phyloP scores from a whole-genome alignment of 1,140 invertebrate species.

The Tribolium madens region DNA sequence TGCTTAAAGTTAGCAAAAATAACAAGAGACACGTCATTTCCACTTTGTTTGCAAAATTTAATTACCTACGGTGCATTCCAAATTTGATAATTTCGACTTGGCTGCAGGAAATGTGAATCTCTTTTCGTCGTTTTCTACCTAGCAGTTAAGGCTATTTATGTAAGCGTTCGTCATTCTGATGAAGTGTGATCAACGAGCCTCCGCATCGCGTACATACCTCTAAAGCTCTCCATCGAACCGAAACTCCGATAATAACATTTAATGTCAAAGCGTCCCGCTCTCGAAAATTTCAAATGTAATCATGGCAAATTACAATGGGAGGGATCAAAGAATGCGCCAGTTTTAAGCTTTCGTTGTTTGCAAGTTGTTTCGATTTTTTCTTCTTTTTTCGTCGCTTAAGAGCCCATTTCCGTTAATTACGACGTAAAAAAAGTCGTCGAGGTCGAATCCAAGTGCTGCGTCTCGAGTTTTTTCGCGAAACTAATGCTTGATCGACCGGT shows the following conservation, averaged over 20 bases:
- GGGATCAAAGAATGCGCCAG: not conserved
- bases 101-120: too few species aligned
- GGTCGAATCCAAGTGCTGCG: slow-evolving; percentile 15
- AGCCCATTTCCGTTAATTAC: slow-evolving; percentile 22
- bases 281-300: slow-evolving; percentile 10
- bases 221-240: not conserved
- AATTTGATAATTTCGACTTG: too few species aligned
- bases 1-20: too few species aligned
- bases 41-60: too few species aligned
- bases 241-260: slow-evolving; percentile 17
- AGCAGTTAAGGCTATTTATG: too few species aligned
- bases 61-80: too few species aligned
- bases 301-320: slow-evolving; percentile 8
- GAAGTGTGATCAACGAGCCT: not conserved
- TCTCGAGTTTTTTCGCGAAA: not conserved
- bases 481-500: too few species aligned
- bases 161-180: not conserved
- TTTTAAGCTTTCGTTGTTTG: slow-evolving; percentile 20
- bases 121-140: too few species aligned
- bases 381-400: not conserved
- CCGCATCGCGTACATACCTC: not conserved
- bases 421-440: not conserved
- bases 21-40: too few species aligned
- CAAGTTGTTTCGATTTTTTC: not conserved
- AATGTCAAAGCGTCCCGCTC: slow-evolving; percentile 2